These are phyloP conservation scores for Drosophila tsacasi DNA, from an alignment of 1,140 invertebrate genomes.

Conservation along the genomic window DNA sequence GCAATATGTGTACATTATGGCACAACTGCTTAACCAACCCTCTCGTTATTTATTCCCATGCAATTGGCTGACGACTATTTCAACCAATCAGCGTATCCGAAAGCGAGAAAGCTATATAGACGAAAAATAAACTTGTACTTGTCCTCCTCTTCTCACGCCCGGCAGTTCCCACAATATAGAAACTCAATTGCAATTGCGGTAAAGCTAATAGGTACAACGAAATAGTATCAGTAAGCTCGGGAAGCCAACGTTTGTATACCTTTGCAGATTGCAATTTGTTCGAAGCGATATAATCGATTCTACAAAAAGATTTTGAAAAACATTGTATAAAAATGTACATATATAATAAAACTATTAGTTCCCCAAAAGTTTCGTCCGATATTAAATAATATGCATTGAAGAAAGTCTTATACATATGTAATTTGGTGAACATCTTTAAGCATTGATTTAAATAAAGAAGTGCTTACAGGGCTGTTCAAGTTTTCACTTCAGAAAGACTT, in stretches of 20 bases:
- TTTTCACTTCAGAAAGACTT: too few relatives aligned
- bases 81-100: conserved; percentile 49
- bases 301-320: too few relatives aligned
- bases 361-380: too few relatives aligned
- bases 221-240: neutral
- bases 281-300: neutral
- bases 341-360: too few relatives aligned
- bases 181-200: neutral
- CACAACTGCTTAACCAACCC: conserved; percentile 3
- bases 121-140: neutral
- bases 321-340: too few relatives aligned
- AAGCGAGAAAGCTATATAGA: conserved; percentile 44
- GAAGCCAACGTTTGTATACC: neutral
- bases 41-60: neutral
- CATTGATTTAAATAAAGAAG: too few relatives aligned
- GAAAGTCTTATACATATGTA: too few relatives aligned
- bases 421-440: too few relatives aligned
- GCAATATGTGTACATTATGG: neutral
- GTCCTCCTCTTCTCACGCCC: neutral
- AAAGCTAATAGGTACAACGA: neutral
- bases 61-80: conserved; percentile 44
- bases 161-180: neutral
- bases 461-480: too few relatives aligned
- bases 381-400: too few relatives aligned
- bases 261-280: neutral